phyloP scores from a whole-genome alignment of 1,140 invertebrate genomes.

The Eumaeus atala region DNA sequence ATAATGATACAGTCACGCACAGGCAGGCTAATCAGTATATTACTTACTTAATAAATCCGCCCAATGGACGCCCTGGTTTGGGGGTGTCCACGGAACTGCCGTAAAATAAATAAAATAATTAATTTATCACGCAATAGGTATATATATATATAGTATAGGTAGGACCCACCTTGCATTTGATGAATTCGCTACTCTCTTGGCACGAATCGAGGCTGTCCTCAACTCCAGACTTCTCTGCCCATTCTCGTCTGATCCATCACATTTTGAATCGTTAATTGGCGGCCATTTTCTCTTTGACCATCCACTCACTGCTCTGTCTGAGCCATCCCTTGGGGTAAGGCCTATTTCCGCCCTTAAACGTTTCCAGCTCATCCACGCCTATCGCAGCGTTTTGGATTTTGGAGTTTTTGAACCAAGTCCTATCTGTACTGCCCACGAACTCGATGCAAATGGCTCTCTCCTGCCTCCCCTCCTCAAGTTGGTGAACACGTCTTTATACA shows the following conservation, averaged over 20 bases:
- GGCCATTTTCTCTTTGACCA: too few species aligned
- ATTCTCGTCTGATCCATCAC: background rate
- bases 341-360: too few species aligned
- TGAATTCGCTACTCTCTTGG: background rate
- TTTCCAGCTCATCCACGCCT: too few species aligned
- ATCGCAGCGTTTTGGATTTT: too few species aligned
- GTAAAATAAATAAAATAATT: background rate
- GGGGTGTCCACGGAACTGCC: background rate
- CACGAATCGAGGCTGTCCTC: background rate
- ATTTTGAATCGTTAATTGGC: too few species aligned
- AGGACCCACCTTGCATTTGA: background rate
- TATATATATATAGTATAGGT: too few species aligned
- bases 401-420: slow-evolving; percentile 12
- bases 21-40: slow-evolving; percentile 19
- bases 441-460: slow-evolving; percentile 22
- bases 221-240: background rate
- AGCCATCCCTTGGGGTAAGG: too few species aligned
- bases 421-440: slow-evolving; percentile 22
- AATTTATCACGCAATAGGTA: background rate
- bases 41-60: slow-evolving; percentile 15
- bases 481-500: slow-evolving; percentile 13
- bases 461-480: slow-evolving; percentile 18
- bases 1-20: slow-evolving; percentile 16
- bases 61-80: background rate
- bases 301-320: too few species aligned